phyloP scores from a whole-genome alignment of 2,888 invertebrate species.

The Caenorhabditis virilis region DNA sequence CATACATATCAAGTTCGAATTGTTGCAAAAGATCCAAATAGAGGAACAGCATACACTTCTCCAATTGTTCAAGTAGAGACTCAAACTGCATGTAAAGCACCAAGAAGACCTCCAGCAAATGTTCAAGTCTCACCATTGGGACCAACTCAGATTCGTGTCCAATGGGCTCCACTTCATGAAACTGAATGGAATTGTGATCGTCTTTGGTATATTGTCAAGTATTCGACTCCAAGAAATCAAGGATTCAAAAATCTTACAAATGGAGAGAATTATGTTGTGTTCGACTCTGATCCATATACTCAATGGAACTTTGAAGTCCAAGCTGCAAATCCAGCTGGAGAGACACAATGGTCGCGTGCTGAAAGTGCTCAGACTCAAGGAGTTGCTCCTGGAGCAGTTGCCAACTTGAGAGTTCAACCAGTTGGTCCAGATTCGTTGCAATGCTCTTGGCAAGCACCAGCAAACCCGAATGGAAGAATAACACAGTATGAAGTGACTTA shows the following conservation, averaged over 20 bases:
- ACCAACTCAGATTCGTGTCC: constrained; percentile 66
- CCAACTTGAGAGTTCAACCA: constrained; percentile 60
- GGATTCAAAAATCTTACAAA: constrained; percentile 61
- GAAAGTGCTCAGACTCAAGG: constrained; percentile 59
- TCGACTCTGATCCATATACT: constrained; percentile 67
- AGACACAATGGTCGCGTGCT: constrained; percentile 63
- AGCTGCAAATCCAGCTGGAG: constrained; percentile 67
- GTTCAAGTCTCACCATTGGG: constrained; percentile 62
- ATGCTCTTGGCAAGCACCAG: constrained; percentile 64
- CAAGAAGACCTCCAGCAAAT: constrained; percentile 58
- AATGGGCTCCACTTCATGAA: constrained; percentile 67
- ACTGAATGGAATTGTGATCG: constrained; percentile 68
- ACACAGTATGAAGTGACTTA: constrained; percentile 68
- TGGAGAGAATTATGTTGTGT: constrained; percentile 59
- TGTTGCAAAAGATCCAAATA: constrained; percentile 57
- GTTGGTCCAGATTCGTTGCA: constrained; percentile 62
- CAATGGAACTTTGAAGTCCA: constrained; percentile 68
- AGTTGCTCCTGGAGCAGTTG: constrained; percentile 65
- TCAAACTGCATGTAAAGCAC: constrained; percentile 56
- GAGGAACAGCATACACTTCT: constrained; percentile 62
- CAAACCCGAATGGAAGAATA: constrained; percentile 65
- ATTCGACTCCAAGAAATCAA: constrained; percentile 53
- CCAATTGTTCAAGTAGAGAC: constrained; percentile 61
- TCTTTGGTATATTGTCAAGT: constrained; percentile 68
- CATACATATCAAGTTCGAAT: constrained; percentile 58